Percentiles rank a stretch among this genome's conserved stretches.
phyloP scores from a whole-genome alignment of 2,113 vertebrate species.

The Cynopterus brachyotis region DNA sequence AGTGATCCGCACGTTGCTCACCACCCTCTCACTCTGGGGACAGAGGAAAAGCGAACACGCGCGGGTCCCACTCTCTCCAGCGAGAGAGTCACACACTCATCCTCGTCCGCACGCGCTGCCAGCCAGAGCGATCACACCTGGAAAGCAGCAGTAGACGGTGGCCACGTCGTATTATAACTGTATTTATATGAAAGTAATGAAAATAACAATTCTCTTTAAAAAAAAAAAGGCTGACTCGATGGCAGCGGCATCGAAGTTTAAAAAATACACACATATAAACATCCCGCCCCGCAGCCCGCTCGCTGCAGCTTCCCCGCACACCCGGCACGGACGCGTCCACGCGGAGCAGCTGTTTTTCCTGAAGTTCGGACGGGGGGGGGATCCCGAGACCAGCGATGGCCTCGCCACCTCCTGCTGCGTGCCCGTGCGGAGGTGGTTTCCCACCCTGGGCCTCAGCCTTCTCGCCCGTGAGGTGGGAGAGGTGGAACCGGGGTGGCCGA shows the following conservation, averaged over 20 bases:
- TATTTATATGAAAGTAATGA: constrained; percentile 45
- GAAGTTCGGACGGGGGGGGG: background rate
- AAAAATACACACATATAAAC: background rate
- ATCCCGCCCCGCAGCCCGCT: accelerated
- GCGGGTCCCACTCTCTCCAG: background rate
- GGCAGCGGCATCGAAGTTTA: constrained; percentile 17
- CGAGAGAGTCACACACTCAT: background rate
- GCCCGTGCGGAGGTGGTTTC: background rate
- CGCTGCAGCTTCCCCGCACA: background rate
- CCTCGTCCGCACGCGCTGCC: background rate
- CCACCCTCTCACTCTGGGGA: background rate
- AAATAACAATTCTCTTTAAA: constrained; percentile 49
- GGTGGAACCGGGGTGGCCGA: accelerated
- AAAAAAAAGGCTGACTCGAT: background rate
- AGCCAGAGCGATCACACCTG: background rate
- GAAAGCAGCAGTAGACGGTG: background rate
- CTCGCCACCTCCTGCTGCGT: background rate
- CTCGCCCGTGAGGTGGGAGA: background rate
- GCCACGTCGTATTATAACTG: background rate
- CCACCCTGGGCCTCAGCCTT: background rate
- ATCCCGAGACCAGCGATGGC: too few species aligned
- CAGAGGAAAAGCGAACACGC: background rate
- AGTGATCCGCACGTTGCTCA: accelerated
- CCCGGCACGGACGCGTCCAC: accelerated
- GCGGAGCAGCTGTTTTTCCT: too few species aligned